Conservation (phyloP, 2,888 invertebrate genomes). For the Eremobia ochroleuca region DNA sequence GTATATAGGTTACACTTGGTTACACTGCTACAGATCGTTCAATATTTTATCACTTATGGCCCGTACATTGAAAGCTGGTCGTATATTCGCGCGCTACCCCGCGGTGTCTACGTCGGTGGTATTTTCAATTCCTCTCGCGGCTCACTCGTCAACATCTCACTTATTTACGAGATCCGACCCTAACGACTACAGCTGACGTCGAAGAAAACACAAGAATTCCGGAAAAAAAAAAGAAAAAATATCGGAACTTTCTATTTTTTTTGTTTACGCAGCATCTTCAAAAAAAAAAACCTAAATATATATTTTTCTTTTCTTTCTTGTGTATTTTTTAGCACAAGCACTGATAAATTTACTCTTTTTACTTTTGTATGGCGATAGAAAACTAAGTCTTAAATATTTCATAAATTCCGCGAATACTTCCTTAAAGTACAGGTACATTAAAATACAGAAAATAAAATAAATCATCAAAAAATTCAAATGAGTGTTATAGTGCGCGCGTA, state of each 20-base stretch:
- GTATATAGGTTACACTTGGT: not conserved
- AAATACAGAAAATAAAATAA: not conserved
- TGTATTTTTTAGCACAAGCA: not conserved
- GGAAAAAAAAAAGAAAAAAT: conserved; percentile 19
- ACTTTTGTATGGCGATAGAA: not conserved
- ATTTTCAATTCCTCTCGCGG: conserved; percentile 84
- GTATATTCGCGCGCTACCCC: conserved; percentile 44
- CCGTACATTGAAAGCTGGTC: conserved; percentile 34
- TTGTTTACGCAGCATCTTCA: not conserved
- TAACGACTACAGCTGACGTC: conserved; percentile 80
- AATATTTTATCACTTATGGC: conserved; percentile 42
- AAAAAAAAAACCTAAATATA: not conserved
- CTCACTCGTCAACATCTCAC: conserved; percentile 86
- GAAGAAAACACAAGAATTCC: conserved; percentile 33
- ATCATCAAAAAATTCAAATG: not conserved
- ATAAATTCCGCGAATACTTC: not conserved
- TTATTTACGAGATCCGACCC: conserved; percentile 86
- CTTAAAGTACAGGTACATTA: not conserved
- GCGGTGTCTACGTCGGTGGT: conserved; percentile 59
- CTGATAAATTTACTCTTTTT: not conserved
- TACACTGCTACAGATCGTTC: not conserved
- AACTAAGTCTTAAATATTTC: not conserved
- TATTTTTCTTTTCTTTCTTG: not conserved
- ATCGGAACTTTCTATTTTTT: not conserved
- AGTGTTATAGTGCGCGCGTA: conserved; percentile 33